phyloP scores from a whole-genome alignment of 2,888 invertebrate species.

The Drosophila tripunctata region DNA sequence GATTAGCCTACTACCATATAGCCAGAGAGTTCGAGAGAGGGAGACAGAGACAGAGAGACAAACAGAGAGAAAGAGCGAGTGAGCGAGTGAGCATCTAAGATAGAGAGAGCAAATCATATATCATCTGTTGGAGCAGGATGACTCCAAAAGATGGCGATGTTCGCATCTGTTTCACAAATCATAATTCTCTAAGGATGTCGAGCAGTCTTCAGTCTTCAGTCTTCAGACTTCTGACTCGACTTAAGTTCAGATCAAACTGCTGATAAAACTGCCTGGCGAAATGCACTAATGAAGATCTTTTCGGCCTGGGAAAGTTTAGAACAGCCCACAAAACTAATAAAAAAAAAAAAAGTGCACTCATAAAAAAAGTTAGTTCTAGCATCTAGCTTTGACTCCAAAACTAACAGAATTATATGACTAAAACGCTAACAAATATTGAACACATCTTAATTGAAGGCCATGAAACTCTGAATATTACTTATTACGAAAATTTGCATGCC shows the following conservation, averaged over 20 bases:
- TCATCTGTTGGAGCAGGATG: constrained; percentile 38
- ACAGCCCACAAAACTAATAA: neutral
- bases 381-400: no score
- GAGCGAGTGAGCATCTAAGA: neutral
- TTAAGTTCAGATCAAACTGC: constrained; percentile 43
- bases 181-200: constrained; percentile 62
- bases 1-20: constrained; percentile 61
- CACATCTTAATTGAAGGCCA: no score
- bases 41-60: no score
- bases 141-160: constrained; percentile 43
- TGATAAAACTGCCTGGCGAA: constrained; percentile 24
- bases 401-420: no score
- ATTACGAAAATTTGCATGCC: no score
- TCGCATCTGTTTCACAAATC: constrained; percentile 36
- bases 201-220: constrained; percentile 34
- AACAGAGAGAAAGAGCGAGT: neutral
- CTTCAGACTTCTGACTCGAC: neutral
- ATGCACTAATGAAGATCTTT: constrained; percentile 68
- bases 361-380: no score
- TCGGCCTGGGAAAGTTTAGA: constrained; percentile 60
- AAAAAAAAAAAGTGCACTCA: neutral
- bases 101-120: constrained; percentile 32
- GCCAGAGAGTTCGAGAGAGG: neutral
- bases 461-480: no score
- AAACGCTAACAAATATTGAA: no score